Base-by-base conservation (phyloP, 2,113 vertebrate species). In the Glaucomys volans region DNA sequence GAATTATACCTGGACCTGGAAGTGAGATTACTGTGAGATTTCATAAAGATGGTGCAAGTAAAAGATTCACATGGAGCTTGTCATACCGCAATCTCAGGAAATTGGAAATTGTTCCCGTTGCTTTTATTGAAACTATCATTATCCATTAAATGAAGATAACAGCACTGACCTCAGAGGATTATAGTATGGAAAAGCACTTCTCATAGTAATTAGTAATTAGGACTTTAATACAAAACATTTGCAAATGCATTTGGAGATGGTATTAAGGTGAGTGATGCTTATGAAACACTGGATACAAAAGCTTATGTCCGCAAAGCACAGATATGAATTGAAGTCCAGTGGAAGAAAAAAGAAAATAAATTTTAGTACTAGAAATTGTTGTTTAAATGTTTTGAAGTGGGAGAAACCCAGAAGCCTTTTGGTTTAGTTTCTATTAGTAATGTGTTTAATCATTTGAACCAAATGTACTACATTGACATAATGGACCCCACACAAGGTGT, bases 391-490 rank as follows among this genome's bases (percentile, higher is more conserved):
- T 76, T 87, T 71, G 44, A 71, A 52, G 81, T 69, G 37, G 28
- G 32, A 91, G 5, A 4, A 28, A 24, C 10, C 30, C 37, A 13
- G 22, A 92, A 87, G 35, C 1, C 44, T 30, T 82, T 52, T 89
- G 69, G 47, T 72, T 89, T 87, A 30, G 2, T 91, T 89, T 89
- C 62, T 67, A 66, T 91, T 64, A 94, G 76, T 37, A 92, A 67
- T 72, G n/a, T 86, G 85, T 94, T 95, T 95, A 94, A 87, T 88
- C 88, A 94, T 82, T 94, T 96, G 85, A 50, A 79, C 62, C 32
- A 37, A 44, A 24, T 95, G 69, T 90, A 81, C 75, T 91, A 71
- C 44, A 89, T 35, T 71, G 62, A 91, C 26, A 83, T 28, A 93
- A 66, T 22, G 47, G 16, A 47, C 69, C 62, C 37, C 28, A 79